Percentiles rank a stretch among this genome's conserved stretches.
Conservation (phyloP, 2,113 vertebrate genomes). For the Tragulus kanchil region DNA sequence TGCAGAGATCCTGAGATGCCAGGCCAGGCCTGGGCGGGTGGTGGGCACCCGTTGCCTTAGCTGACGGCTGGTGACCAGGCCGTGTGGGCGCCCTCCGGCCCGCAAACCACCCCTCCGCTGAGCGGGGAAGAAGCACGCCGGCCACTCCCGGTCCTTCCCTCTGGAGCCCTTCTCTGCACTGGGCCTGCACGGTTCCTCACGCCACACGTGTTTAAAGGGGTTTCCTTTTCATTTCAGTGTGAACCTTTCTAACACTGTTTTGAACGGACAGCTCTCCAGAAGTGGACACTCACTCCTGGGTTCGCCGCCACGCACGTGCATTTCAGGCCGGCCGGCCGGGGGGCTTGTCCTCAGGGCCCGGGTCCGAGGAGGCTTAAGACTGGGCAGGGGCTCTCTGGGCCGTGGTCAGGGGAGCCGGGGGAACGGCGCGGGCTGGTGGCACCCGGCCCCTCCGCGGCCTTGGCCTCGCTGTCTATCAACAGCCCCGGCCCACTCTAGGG, state of each 20-base stretch:
- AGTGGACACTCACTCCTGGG: background rate
- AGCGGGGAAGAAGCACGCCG: background rate
- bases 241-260: background rate
- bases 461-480: background rate
- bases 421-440: background rate
- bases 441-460: fast-evolving
- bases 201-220: background rate
- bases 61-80: too few relatives aligned
- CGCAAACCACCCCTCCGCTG: fast-evolving
- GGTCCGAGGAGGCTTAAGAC: background rate
- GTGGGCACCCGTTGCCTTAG: background rate
- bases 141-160: fast-evolving
- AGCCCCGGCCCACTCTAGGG: background rate
- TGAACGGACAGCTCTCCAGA: background rate
- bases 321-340: fast-evolving
- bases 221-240: background rate
- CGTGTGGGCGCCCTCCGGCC: background rate
- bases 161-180: fast-evolving
- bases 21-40: fast-evolving
- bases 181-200: background rate
- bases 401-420: background rate
- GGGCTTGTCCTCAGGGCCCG: background rate
- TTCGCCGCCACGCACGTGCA: background rate
- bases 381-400: background rate
- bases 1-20: background rate